A percentile compares a stretch with the other conserved stretches of the same genome.
These are phyloP conservation scores for Liasis olivaceus DNA, from an alignment of 2,797 vertebrate species.

Conservation along the genomic window DNA sequence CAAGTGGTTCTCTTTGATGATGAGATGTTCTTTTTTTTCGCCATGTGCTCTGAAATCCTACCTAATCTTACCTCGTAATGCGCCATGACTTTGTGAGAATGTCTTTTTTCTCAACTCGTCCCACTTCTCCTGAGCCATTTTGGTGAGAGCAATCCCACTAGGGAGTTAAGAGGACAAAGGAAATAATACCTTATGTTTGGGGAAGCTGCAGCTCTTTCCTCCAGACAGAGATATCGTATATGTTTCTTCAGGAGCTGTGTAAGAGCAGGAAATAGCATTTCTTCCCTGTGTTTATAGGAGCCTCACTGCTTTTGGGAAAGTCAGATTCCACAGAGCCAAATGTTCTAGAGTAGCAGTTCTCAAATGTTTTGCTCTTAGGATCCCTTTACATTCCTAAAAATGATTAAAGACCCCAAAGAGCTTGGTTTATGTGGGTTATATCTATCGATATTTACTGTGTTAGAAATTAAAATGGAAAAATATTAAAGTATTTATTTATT, in stretches of 20 bases:
- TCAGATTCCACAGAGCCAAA: not conserved
- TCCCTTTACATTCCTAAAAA: not conserved
- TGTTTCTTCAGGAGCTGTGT: not conserved
- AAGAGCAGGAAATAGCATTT: not conserved
- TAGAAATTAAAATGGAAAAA: too few species aligned
- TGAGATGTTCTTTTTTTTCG: not conserved
- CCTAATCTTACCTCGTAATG: not conserved
- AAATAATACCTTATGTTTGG: not conserved
- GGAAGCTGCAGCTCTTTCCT: not conserved
- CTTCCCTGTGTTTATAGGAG: not conserved
- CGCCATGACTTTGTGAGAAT: too few species aligned
- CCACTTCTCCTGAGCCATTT: not conserved
- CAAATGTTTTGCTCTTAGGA: not conserved
- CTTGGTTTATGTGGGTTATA: too few species aligned
- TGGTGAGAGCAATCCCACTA: not conserved
- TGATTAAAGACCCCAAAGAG: not conserved
- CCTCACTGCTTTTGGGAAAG: not conserved
- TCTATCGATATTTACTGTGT: too few species aligned
- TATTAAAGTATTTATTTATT: too few species aligned
- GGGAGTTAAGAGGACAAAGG: not conserved
- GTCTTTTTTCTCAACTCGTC: not conserved
- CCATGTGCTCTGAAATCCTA: conserved; percentile 10
- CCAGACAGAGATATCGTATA: not conserved
- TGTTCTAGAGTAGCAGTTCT: not conserved
- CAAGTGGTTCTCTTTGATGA: not conserved